Conservation (phyloP, 2,888 invertebrate species). For the Drosophila longiperda region DNA sequence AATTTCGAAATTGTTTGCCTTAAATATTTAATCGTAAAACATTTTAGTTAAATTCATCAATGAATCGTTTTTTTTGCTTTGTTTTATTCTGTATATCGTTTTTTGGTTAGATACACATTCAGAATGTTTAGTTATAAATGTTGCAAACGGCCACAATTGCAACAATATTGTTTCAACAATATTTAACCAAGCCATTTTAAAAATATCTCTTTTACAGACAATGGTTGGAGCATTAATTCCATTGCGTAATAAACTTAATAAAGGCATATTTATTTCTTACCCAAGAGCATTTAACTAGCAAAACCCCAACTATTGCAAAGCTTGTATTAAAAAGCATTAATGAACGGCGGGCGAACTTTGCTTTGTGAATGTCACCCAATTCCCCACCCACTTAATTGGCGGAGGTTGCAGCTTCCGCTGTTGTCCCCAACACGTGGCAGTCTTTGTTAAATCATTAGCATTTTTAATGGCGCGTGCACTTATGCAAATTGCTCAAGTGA, state of each 20-base stretch:
- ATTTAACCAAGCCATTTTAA: neutral
- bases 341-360: neutral
- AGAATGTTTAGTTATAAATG: neutral
- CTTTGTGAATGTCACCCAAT: conserved; percentile 23
- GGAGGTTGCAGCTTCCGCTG: conserved; percentile 41
- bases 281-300: neutral
- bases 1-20: conserved; percentile 2
- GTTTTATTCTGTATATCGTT: neutral
- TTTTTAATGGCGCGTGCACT: conserved; percentile 23
- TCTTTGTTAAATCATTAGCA: conserved; percentile 40
- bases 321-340: conserved; percentile 15
- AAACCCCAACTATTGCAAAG: neutral
- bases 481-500: conserved; percentile 27
- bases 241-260: neutral
- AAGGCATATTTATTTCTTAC: neutral
- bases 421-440: conserved; percentile 19
- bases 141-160: too few relatives aligned
- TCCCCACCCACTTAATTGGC: conserved; percentile 10
- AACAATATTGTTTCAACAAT: too few relatives aligned
- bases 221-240: neutral
- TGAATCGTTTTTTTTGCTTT: too few relatives aligned
- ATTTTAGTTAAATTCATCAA: conserved; percentile 10
- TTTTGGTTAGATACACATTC: neutral
- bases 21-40: conserved; percentile 22
- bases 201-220: too few relatives aligned